These are phyloP conservation scores for Caerostris darwini DNA, from an alignment of 1,140 invertebrate species.

Conservation along the genomic window DNA sequence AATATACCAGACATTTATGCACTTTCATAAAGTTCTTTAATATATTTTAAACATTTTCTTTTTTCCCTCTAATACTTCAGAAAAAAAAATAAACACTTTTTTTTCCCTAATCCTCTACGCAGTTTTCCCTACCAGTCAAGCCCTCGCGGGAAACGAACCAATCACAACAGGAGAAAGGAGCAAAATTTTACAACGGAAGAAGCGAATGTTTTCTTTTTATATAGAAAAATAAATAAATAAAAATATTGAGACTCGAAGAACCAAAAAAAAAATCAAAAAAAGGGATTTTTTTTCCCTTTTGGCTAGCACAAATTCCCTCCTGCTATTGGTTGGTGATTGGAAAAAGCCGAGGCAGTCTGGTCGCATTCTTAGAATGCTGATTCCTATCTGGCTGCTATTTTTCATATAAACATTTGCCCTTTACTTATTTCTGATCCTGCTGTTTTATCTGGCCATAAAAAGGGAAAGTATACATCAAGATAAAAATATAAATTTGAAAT, in stretches of 20 bases:
- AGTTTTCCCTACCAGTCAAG: neutral
- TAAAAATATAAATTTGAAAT: neutral
- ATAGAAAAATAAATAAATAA: neutral
- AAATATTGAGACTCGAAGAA: neutral
- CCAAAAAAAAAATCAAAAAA: neutral
- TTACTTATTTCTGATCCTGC: neutral
- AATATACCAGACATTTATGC: neutral
- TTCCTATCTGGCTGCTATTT: conserved; percentile 7
- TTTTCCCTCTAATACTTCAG: neutral
- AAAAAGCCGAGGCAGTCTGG: neutral
- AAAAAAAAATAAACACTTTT: neutral
- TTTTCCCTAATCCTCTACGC: neutral
- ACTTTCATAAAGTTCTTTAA: conserved; percentile 20
- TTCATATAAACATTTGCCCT: conserved; percentile 16
- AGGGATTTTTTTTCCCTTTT: no score
- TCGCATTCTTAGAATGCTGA: conserved; percentile 2
- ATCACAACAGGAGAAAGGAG: neutral
- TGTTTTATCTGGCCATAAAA: conserved; percentile 20
- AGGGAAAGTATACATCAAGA: neutral
- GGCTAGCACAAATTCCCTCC: neutral
- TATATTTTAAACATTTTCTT: neutral
- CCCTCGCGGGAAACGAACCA: conserved; percentile 11
- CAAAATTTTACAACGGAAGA: conserved; percentile 5
- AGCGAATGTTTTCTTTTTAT: neutral
- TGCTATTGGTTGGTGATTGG: neutral